These are phyloP conservation scores for Meriones unguiculatus DNA, from an alignment of 2,113 vertebrate species.

Conservation along the genomic window DNA sequence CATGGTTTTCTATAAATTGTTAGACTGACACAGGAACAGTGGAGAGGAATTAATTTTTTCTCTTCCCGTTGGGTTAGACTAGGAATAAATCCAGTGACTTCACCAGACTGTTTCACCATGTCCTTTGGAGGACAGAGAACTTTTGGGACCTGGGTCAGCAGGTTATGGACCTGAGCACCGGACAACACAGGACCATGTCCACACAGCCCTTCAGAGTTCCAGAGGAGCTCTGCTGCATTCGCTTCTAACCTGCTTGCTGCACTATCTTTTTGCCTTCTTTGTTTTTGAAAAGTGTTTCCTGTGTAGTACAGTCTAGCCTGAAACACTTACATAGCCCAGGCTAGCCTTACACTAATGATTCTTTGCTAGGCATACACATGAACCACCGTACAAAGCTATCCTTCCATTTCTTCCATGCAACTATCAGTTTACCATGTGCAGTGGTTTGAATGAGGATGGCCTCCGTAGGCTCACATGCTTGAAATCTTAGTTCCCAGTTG, in stretches of 20 bases:
- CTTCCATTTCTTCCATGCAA: slow-evolving; percentile 12
- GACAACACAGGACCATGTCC: not conserved
- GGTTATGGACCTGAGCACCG: not conserved
- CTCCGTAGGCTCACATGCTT: not conserved
- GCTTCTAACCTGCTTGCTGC: not conserved
- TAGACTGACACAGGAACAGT: not conserved
- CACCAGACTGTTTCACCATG: not conserved
- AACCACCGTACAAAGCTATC: not conserved
- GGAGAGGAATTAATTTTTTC: not conserved
- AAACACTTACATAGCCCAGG: not conserved
- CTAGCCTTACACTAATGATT: not conserved
- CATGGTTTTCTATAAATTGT: no score
- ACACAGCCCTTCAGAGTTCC: not conserved
- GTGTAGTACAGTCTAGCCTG: not conserved
- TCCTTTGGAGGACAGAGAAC: not conserved
- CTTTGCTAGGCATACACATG: not conserved
- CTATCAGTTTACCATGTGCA: not conserved
- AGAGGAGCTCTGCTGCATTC: not conserved
- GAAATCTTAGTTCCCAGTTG: not conserved
- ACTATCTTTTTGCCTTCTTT: not conserved
- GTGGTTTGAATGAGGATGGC: not conserved
- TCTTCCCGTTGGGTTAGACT: not conserved
- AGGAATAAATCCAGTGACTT: not conserved
- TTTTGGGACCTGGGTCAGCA: not conserved
- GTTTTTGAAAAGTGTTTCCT: not conserved